phyloP scores from a whole-genome alignment of 2,888 invertebrate species.

The Anaspis maculata region DNA sequence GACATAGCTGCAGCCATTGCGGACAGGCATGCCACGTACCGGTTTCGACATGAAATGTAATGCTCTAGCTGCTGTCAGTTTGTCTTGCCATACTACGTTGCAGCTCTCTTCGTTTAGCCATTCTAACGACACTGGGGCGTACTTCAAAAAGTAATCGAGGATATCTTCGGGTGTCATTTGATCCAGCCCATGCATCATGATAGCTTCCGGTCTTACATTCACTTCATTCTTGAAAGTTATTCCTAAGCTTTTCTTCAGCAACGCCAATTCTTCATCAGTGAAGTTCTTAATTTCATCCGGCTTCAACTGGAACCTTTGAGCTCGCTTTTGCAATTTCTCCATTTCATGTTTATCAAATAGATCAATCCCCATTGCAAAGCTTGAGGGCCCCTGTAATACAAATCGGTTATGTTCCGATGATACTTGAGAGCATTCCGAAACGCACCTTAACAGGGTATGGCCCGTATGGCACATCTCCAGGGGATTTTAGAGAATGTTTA shows the following conservation, averaged over 20 bases:
- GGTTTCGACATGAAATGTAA: slow-evolving; percentile 48
- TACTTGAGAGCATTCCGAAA: no score
- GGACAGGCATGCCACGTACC: slow-evolving; percentile 31
- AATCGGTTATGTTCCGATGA: no score
- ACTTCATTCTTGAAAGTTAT: slow-evolving; percentile 51
- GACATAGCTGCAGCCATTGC: slow-evolving; percentile 27
- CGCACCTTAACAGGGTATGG: no score
- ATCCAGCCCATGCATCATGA: slow-evolving; percentile 68
- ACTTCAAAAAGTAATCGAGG: slow-evolving; percentile 69
- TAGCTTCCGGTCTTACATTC: slow-evolving; percentile 60
- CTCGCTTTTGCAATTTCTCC: slow-evolving; percentile 47
- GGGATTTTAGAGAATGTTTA: no score
- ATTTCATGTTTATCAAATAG: slow-evolving; percentile 46
- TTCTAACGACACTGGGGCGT: slow-evolving; percentile 68
- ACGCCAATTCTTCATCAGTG: slow-evolving; percentile 39
- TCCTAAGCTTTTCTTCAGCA: slow-evolving; percentile 46
- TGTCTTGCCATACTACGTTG: slow-evolving; percentile 59
- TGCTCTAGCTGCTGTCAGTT: slow-evolving; percentile 51
- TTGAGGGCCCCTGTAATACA: no score
- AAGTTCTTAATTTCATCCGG: slow-evolving; percentile 39
- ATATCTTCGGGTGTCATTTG: slow-evolving; percentile 71
- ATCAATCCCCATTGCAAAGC: slow-evolving; percentile 44
- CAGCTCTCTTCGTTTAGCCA: slow-evolving; percentile 76
- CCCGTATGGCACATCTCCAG: no score
- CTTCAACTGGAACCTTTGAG: slow-evolving; percentile 49